Percentiles rank a stretch among this genome's conserved stretches.
Evolutionary conservation across 2,888 invertebrate genomes (phyloP).

Genomic region (Aricia artaxerxes): DNA sequence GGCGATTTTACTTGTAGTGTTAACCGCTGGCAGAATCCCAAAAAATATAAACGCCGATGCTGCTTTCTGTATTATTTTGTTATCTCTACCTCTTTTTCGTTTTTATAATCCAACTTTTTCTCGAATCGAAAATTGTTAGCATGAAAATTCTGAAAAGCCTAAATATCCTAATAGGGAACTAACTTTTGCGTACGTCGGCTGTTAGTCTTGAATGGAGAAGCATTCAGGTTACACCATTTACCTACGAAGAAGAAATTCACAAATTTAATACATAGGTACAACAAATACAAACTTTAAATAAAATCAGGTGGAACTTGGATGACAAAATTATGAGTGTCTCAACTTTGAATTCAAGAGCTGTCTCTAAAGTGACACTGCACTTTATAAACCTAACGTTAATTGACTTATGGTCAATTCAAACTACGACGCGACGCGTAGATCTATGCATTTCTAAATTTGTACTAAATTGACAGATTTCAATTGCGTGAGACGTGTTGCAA

Average conservation of each 20-base stretch:
- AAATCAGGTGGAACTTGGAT: too few species aligned
- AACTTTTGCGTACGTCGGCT: background rate
- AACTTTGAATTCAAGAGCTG: too few species aligned
- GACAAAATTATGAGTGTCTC: too few species aligned
- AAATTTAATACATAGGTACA: background rate
- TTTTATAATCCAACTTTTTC: background rate
- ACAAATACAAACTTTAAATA: too few species aligned
- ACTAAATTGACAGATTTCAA: too few species aligned
- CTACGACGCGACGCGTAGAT: too few species aligned
- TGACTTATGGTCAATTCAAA: too few species aligned
- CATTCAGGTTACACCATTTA: background rate
- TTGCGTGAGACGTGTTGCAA: too few species aligned
- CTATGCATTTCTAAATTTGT: too few species aligned
- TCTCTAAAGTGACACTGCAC: too few species aligned
- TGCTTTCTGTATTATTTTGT: conserved; percentile 37
- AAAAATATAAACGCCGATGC: conserved; percentile 44
- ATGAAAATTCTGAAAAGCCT: background rate
- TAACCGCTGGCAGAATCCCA: conserved; percentile 52
- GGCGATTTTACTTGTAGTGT: conserved; percentile 46
- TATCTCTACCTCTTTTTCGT: conserved; percentile 33
- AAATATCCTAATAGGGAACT: background rate
- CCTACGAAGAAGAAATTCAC: conserved; percentile 8
- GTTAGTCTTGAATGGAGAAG: background rate
- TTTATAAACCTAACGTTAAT: too few species aligned
- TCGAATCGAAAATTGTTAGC: background rate